A percentile compares a stretch with the other conserved stretches of the same genome.
These are phyloP conservation scores for Megalops atlanticus DNA, from an alignment of 2,113 vertebrate species.

Conservation along the genomic window DNA sequence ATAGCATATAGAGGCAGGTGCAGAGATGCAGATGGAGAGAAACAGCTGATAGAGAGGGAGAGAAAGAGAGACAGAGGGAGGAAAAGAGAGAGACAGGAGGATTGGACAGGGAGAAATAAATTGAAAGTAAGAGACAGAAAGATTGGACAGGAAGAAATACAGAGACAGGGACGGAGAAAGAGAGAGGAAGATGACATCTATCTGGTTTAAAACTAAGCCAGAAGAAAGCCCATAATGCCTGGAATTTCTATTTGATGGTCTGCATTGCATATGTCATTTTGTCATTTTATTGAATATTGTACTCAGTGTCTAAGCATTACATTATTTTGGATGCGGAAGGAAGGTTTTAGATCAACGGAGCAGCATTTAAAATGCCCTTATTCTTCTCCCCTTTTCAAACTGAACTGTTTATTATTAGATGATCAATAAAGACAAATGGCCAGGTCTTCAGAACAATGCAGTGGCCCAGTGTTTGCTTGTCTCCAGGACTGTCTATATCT, in stretches of 20 bases:
- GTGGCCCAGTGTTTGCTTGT: neutral
- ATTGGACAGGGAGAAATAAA: slow-evolving; percentile 34
- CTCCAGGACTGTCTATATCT: neutral
- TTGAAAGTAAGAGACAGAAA: neutral
- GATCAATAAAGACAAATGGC: neutral
- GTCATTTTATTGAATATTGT: slow-evolving; percentile 9
- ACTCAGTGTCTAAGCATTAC: neutral
- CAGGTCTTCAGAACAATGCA: neutral
- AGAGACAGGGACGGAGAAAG: too few species aligned
- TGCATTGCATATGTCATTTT: slow-evolving; percentile 24
- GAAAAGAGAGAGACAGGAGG: neutral
- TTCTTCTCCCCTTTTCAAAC: neutral
- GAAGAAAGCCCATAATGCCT: slow-evolving; percentile 8
- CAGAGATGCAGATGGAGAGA: slow-evolving; percentile 52
- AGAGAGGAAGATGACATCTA: neutral
- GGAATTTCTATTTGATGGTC: neutral
- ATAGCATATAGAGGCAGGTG: too few species aligned
- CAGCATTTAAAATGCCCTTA: neutral
- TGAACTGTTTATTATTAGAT: neutral
- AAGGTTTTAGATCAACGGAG: neutral
- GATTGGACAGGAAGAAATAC: too few species aligned
- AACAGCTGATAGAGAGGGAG: slow-evolving; percentile 26
- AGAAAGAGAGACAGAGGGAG: slow-evolving; percentile 18
- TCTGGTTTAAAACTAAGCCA: slow-evolving; percentile 8
- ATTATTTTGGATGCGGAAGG: neutral